A percentile compares a stretch with the other conserved stretches of the same genome.
phyloP scores from a whole-genome alignment of 2,797 vertebrate genomes.

The Nannoperca obscura region DNA sequence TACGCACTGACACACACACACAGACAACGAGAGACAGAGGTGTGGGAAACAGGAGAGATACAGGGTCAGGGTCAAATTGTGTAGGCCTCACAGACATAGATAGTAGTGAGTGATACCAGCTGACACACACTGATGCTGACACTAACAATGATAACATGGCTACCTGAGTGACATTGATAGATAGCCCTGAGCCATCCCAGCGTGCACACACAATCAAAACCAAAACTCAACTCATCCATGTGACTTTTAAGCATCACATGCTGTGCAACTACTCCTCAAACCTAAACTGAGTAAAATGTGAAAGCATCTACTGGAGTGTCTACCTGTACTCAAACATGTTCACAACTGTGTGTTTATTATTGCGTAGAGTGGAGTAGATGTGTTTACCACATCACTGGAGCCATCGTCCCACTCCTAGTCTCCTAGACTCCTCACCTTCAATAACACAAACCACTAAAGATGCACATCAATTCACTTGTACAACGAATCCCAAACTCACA shows the following conservation, averaged over 20 bases:
- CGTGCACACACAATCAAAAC: constrained; percentile 34
- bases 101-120: constrained; percentile 84
- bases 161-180: constrained; percentile 79
- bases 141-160: constrained; percentile 74
- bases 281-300: constrained; percentile 14
- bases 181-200: constrained; percentile 59
- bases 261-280: background rate
- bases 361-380: constrained; percentile 53
- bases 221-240: constrained; percentile 32
- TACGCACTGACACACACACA: constrained; percentile 56
- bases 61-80: constrained; percentile 82
- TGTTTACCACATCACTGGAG: constrained; percentile 64
- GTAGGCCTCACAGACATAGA: constrained; percentile 79
- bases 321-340: constrained; percentile 56
- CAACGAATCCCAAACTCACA: constrained; percentile 36
- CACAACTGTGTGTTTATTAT: constrained; percentile 73
- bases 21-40: constrained; percentile 67
- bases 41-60: constrained; percentile 80
- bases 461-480: constrained; percentile 45
- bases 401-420: constrained; percentile 45
- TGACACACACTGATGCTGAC: constrained; percentile 79
- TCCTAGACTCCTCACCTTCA: constrained; percentile 59
- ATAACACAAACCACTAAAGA: constrained; percentile 67
- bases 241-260: constrained; percentile 35
- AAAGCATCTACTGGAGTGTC: constrained; percentile 24